Evolutionary conservation across 2,888 invertebrate genomes (phyloP).

Genomic region (Eilema caniola): DNA sequence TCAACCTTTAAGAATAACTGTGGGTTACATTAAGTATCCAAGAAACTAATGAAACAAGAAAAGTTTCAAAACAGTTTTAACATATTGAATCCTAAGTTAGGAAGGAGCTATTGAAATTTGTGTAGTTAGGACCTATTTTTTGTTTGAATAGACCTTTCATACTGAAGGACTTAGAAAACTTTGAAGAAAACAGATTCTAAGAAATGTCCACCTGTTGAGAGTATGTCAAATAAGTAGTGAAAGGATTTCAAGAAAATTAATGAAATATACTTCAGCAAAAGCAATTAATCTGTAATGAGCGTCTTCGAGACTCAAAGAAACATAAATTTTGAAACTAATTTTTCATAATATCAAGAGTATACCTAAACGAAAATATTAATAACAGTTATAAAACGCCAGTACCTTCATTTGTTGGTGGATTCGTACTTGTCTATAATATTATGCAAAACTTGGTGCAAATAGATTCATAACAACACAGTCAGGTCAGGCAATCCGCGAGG

Average conservation of each 20-base stretch:
- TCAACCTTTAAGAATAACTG: conserved; percentile 6
- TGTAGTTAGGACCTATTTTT: conserved; percentile 26
- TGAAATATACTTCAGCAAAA: too few relatives aligned
- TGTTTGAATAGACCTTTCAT: conserved; percentile 15
- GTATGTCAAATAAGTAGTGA: not conserved
- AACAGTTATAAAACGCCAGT: not conserved
- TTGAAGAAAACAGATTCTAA: conserved; percentile 12
- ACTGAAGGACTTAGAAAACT: conserved; percentile 22
- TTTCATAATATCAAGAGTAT: too few relatives aligned
- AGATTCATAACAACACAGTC: conserved; percentile 5
- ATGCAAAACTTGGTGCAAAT: conserved; percentile 27
- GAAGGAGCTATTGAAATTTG: conserved; percentile 25
- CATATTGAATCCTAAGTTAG: conserved; percentile 17
- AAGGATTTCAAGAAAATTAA: not conserved
- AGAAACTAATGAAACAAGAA: conserved; percentile 15
- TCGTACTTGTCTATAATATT: not conserved
- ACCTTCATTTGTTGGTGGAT: not conserved
- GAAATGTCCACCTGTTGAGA: not conserved
- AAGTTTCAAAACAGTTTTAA: conserved; percentile 28
- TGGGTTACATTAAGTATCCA: conserved; percentile 5
- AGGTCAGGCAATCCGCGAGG: conserved; percentile 22
- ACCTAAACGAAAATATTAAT: too few relatives aligned
- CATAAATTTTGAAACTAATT: not conserved
- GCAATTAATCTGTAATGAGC: too few relatives aligned
- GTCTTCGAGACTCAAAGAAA: too few relatives aligned